phyloP scores from a whole-genome alignment of 2,113 vertebrate genomes.

The Burhinus bistriatus region DNA sequence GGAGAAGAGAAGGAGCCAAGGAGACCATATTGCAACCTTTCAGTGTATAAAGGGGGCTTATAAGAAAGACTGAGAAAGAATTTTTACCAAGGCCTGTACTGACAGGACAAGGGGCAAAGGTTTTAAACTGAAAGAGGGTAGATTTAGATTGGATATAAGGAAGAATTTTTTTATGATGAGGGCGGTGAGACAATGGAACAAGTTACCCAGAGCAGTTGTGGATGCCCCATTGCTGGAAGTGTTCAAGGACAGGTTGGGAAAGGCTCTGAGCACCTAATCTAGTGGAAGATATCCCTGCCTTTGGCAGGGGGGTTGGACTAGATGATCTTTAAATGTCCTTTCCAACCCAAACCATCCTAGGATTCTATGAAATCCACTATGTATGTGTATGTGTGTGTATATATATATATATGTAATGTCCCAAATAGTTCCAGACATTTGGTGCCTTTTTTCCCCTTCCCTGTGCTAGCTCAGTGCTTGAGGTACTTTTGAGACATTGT shows the following conservation, averaged over 20 bases:
- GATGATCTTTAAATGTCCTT: neutral
- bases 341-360: neutral
- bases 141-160: neutral
- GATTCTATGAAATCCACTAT: neutral
- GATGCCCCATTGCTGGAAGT: neutral
- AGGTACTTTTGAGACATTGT: neutral
- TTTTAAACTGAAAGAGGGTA: neutral
- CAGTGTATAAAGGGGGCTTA: neutral
- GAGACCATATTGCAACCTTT: neutral
- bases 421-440: neutral
- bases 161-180: neutral
- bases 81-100: neutral
- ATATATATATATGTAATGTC: neutral
- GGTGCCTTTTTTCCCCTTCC: neutral
- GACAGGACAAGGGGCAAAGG: neutral
- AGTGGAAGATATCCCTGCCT: neutral
- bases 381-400: too few species aligned
- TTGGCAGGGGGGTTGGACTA: neutral
- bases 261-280: neutral
- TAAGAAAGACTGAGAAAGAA: neutral
- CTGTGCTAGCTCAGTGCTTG: neutral
- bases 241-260: neutral
- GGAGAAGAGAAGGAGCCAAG: neutral
- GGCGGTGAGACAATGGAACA: neutral
- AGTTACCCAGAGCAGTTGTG: neutral